A percentile compares a stretch with the other conserved stretches of the same genome.
phyloP scores from a whole-genome alignment of 2,113 vertebrate species.

The Cyprinodon variegatus region DNA sequence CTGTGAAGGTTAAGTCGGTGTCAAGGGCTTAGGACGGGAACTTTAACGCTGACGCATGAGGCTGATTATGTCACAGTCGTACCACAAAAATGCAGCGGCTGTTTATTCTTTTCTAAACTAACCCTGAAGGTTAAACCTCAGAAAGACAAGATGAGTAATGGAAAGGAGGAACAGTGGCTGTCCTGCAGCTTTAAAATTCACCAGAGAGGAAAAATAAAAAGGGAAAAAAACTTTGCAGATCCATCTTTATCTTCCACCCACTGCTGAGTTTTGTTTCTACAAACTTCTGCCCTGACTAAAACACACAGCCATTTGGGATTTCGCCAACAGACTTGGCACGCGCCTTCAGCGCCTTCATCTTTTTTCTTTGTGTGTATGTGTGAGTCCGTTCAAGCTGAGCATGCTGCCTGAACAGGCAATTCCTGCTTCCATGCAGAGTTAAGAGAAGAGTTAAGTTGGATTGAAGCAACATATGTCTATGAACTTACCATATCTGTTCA shows the following conservation, averaged over 20 bases:
- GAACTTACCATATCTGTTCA: slow-evolving; percentile 71
- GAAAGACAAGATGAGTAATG: not conserved
- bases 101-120: not conserved
- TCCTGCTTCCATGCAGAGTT: slow-evolving; percentile 34
- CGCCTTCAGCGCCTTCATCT: slow-evolving; percentile 45
- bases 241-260: not conserved
- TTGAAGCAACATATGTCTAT: not conserved
- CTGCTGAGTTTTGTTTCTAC: slow-evolving; percentile 17
- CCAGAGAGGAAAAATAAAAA: not conserved
- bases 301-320: slow-evolving; percentile 58
- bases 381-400: slow-evolving; percentile 33
- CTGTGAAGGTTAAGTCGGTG: slow-evolving; percentile 8
- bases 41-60: slow-evolving; percentile 5
- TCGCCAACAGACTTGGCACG: slow-evolving; percentile 49
- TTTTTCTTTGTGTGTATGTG: slow-evolving; percentile 28
- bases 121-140: too few species aligned
- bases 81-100: not conserved
- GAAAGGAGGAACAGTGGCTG: not conserved
- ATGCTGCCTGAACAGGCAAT: slow-evolving; percentile 63
- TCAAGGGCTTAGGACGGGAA: not conserved
- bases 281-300: slow-evolving; percentile 31
- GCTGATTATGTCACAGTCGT: not conserved
- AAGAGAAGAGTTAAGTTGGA: slow-evolving; percentile 23
- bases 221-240: slow-evolving; percentile 20
- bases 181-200: not conserved